Evolutionary conservation across 2,888 invertebrate species (phyloP), one percentile per base, ranked within the genome.

Genomic region (Choreutis nemorana): DNA sequence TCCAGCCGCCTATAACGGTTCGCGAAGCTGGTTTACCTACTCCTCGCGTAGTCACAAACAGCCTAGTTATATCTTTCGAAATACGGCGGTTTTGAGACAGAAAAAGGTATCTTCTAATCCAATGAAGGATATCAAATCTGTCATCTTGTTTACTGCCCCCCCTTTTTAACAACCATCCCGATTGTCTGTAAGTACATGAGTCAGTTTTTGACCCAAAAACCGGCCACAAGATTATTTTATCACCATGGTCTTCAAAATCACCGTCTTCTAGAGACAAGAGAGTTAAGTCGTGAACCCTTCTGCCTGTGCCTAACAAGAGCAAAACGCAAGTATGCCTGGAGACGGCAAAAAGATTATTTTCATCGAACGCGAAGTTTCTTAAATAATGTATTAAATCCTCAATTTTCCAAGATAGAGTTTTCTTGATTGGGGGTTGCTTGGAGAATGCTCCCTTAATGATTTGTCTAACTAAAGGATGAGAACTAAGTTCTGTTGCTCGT

Each of bases 381-480:
- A 16, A 10, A 5, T 11, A 18, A 10, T 3, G 8, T 4, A 18
- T 8, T 10, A 16, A 7, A 4, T 9, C 12, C 7, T 26, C 18
- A 6, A 26, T 14, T 4, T 18, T 9, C 18, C 18, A 26, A 3
- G 15, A 9, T 5, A 18, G 11, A 6, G 4, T 3, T 3, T 26
- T 26, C 11, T 26, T 26, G 2, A 11, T 3, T 10, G 26, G 26
- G 1, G 18, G 18, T 13, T 18, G 14, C 10, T 26, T 26, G 1
- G 6, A 4, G 14, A 10, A 11, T 23, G 44, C 37, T 2, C 33
- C 38, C 25, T 40, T 40, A 4, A 41, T n/a, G 13, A 36, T 35
- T 9, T 35, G 35, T 21, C 34, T 40, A 12, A 42, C 33, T 12
- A 40, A 10, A 13, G 36, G 36, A 26, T 41, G 35, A 14, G 24